These are phyloP conservation scores for Akabosia matsudoensis DNA, from an alignment of 1,140 invertebrate genomes.

Conservation along the genomic window DNA sequence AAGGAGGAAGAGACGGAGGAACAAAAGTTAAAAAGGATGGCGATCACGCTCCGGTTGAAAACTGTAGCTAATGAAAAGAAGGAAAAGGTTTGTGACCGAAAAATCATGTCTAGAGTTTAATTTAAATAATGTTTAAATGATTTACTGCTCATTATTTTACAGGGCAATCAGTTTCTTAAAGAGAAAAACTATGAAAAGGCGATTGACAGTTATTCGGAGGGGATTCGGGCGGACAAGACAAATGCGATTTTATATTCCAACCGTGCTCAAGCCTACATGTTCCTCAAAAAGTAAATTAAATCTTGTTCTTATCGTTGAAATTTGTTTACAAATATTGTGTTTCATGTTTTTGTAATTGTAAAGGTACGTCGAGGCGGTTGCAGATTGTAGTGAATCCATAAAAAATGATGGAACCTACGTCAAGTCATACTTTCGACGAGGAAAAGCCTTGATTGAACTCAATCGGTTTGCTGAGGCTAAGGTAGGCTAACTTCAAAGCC, in stretches of 20 bases:
- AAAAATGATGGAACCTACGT: conserved; percentile 70
- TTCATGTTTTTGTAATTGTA: no score
- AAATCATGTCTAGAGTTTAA: background rate
- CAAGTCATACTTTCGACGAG: conserved; percentile 74
- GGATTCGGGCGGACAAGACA: conserved; percentile 69
- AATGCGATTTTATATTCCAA: conserved; percentile 84
- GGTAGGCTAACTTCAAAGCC: conserved; percentile 19
- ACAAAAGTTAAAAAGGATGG: conserved; percentile 53
- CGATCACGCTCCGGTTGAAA: conserved; percentile 46
- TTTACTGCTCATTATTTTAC: conserved; percentile 27
- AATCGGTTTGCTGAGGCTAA: conserved; percentile 63
- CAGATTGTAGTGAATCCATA: conserved; percentile 70
- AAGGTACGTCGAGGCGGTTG: conserved; percentile 69
- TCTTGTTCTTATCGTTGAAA: background rate
- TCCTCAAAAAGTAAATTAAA: conserved; percentile 69
- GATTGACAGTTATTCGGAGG: conserved; percentile 73
- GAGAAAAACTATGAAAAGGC: conserved; percentile 72
- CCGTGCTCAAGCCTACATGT: conserved; percentile 80
- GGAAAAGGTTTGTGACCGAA: conserved; percentile 56
- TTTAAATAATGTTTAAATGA: no score
- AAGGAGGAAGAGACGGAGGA: conserved; percentile 54
- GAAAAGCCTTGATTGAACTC: conserved; percentile 63
- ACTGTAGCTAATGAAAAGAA: conserved; percentile 59
- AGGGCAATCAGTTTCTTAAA: conserved; percentile 81
- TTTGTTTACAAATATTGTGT: conserved; percentile 8